Conservation (phyloP, 1,140 invertebrate genomes). For the Neodiprion fabricii region DNA sequence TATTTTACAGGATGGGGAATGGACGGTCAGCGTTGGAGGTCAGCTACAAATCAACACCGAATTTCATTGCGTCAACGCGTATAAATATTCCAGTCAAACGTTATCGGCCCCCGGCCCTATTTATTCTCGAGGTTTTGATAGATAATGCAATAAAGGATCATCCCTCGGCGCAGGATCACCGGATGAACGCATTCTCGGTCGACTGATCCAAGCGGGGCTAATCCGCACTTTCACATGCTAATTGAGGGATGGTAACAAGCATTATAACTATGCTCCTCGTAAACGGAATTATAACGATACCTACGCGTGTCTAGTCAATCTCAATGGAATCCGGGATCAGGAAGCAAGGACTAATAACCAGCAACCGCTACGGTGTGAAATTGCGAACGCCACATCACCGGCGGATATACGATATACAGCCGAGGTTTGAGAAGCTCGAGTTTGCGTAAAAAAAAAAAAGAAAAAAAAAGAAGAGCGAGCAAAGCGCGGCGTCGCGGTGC, state of each 20-base stretch:
- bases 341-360: no score
- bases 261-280: no score
- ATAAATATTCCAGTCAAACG: background rate
- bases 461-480: background rate
- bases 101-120: background rate
- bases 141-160: conserved; percentile 8
- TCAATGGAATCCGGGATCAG: no score
- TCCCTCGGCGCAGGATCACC: background rate
- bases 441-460: background rate
- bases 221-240: conserved; percentile 28
- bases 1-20: no score
- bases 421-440: no score
- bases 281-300: no score
- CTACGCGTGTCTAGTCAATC: no score
- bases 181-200: background rate
- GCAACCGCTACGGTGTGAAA: no score
- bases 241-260: conserved; percentile 16
- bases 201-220: no score
- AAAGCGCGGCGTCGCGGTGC: background rate
- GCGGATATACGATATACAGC: no score
- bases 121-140: background rate
- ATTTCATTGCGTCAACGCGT: background rate
- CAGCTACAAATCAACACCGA: background rate
- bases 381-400: no score
- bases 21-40: no score